Evolutionary conservation across 2,888 invertebrate species (phyloP), one percentile per base, ranked within the genome.

Genomic region (Mamestra brassicae): DNA sequence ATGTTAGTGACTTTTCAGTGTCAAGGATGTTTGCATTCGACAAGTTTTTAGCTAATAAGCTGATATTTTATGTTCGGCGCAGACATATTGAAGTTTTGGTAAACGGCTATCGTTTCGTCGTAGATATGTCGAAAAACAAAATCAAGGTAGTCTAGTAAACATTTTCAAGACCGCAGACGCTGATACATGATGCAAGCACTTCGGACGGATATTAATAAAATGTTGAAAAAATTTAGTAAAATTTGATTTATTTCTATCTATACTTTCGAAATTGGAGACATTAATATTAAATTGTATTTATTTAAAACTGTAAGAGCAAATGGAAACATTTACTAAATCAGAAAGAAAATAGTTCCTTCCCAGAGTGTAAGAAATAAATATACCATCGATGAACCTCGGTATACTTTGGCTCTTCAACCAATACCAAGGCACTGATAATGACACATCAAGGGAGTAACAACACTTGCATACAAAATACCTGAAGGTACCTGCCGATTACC

Each of bases 121-220:
- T 65, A 62, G 10, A 62, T 66, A 80, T 80, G 76, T 80, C 81
- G 83, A 85, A 89, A 84, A 87, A 81, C 62, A 86, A 84, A 83
- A 87, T 83, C 85, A 89, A 88, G 86, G 88, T 73, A 72, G 85
- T 78, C 88, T 74, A 79, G 83, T 82, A 70, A 65, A 73, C 68
- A 84, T 76, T 82, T 78, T 83, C 83, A 84, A 85, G 85, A 87
- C 71, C 81, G 74, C 67, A 76, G 73, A 55, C 79, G 69, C 45
- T 75, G 55, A 70, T 57, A 52, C 26, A 64, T 74, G 57, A 75
- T 60, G 64, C 70, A 82, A 71, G 58, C 65, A 66, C 80, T 60
- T 71, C 52, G 45, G 47, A 54, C 10, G 45, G n/a, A 50, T 34
- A 55, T 34, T 11, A 58, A 55, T 26, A 36, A 52, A 42, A 47